Percentiles rank a stretch among this genome's conserved stretches.
These are phyloP conservation scores for Chrysemys picta DNA, from an alignment of 2,113 vertebrate genomes.

Conservation along the genomic window DNA sequence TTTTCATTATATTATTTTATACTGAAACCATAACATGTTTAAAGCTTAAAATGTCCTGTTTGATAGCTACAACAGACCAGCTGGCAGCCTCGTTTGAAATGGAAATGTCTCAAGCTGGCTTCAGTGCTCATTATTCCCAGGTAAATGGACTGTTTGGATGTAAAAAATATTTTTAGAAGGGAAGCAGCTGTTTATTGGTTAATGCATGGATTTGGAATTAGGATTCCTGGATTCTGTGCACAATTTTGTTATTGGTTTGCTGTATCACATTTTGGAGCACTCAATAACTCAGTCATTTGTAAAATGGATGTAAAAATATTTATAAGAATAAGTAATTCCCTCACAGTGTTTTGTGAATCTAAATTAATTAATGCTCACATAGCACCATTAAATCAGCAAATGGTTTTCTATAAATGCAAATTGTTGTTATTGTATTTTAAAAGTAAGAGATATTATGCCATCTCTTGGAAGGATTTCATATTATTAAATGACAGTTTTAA, in stretches of 20 bases:
- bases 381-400: background rate
- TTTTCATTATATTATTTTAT: background rate
- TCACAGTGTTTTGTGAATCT: background rate
- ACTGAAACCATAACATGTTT: background rate
- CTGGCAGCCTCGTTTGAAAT: slow-evolving; percentile 92
- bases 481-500: background rate
- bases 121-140: slow-evolving; percentile 92
- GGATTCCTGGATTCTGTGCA: background rate
- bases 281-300: background rate
- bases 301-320: background rate
- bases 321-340: rapidly evolving
- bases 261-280: background rate
- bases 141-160: slow-evolving; percentile 73
- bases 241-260: background rate
- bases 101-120: slow-evolving; percentile 98
- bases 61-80: slow-evolving; percentile 88
- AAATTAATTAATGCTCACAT: background rate
- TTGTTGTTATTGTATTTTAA: background rate
- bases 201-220: background rate
- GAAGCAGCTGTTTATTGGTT: background rate
- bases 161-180: background rate
- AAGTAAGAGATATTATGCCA: background rate
- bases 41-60: background rate
- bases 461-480: background rate
- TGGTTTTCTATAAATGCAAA: background rate